Evolutionary conservation across 2,113 vertebrate species (phyloP), one percentile per base, ranked within the genome.

Genomic region (Boulengeromyrus knoepffleri): DNA sequence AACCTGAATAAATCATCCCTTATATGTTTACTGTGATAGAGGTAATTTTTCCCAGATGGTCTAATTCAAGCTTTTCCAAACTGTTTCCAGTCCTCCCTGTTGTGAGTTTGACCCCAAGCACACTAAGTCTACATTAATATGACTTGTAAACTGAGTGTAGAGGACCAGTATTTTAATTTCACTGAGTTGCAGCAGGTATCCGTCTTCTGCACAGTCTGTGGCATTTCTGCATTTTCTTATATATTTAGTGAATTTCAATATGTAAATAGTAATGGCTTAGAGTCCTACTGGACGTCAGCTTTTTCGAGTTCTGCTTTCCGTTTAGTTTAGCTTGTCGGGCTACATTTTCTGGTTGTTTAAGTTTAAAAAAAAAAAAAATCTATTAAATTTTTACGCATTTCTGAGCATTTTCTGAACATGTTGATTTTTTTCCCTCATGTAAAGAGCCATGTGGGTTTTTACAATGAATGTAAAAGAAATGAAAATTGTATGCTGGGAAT

Each of bases 21-120:
- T 89, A 92, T 91, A 91, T 88, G 88, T 91, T 39, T 66, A 50
- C 93, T 92, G 90, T 94, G 93, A 94, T 93, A 90, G 94, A 56
- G 88, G 91, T 95, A 94, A 96, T 94, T 94, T 91, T 89, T 92
- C 88, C 92, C 94, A 95, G 93, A 94, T 95, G 95, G 90, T 66
- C 87, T 92, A 84, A 77, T 93, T 94, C 93, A 90, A 92, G 91
- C 90, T 92, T 91, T 89, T 89, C 24, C 83, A 92, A 90, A 90
- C 45, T 70, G 74, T 86, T 92, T 92, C 92, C 93, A 93, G 88
- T 86, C 92, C 91, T 84, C 92, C 50, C 85, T 91, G 50, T 87
- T 66, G 89, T 92, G 88, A 90, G 80, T 87, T 62, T 89, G 88
- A 88, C 86, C 89, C 19, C 56, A 85, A 88, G 3, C 87, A n/a